These are phyloP conservation scores for Cotesia chilonis DNA, from an alignment of 1,140 invertebrate species.

Conservation along the genomic window DNA sequence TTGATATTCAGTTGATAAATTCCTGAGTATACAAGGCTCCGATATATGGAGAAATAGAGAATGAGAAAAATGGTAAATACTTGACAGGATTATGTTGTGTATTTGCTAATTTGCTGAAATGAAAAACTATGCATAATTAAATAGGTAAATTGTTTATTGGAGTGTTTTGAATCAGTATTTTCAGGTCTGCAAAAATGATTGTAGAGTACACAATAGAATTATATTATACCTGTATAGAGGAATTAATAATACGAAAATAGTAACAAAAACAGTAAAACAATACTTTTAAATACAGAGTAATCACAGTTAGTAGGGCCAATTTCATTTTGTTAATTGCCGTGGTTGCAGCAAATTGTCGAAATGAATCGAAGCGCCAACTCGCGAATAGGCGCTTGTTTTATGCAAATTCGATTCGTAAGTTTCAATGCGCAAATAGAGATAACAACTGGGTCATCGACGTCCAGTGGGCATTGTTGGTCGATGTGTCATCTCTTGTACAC, in stretches of 20 bases:
- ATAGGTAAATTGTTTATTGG: too few relatives aligned
- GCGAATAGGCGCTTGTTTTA: conserved; percentile 43
- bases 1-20: conserved; percentile 9
- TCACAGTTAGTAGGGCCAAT: neutral
- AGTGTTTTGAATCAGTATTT: too few relatives aligned
- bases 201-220: too few relatives aligned
- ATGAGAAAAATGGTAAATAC: neutral
- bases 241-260: too few relatives aligned
- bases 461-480: conserved; percentile 11
- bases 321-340: conserved; percentile 4
- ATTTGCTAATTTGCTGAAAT: neutral
- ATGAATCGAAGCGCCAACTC: conserved; percentile 10
- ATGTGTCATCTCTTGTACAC: conserved; percentile 24
- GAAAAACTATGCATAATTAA: too few relatives aligned
- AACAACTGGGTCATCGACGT: conserved; percentile 17
- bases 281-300: conserved; percentile 12
- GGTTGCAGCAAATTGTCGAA: conserved; percentile 17
- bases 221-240: too few relatives aligned
- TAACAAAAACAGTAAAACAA: neutral
- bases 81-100: neutral
- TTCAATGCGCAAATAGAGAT: conserved; percentile 35
- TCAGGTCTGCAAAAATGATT: too few relatives aligned
- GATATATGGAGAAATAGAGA: neutral
- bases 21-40: neutral
- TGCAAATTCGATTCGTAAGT: conserved; percentile 54